Conservation (phyloP, 2,113 vertebrate species). For the Gasterosteus nipponicus region DNA sequence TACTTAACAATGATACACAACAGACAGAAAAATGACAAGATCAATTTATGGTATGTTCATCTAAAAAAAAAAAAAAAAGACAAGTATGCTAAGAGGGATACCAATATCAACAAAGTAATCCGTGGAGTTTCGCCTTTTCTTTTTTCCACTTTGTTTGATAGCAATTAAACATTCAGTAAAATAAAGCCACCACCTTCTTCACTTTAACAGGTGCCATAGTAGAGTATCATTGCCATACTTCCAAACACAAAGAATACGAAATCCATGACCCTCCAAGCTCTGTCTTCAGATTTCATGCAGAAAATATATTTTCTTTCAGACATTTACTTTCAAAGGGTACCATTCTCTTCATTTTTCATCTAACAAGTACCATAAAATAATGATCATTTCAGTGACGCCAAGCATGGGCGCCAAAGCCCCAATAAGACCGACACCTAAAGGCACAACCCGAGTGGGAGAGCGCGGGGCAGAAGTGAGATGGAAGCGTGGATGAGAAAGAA, state of each 20-base stretch:
- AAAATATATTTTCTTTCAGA: background rate
- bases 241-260: background rate
- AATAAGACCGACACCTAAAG: slow-evolving; percentile 58
- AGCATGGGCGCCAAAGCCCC: slow-evolving; percentile 33
- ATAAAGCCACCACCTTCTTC: background rate
- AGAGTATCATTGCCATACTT: background rate
- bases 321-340: background rate
- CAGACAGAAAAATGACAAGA: background rate
- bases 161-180: background rate
- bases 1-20: background rate
- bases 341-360: background rate
- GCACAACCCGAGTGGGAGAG: slow-evolving; percentile 47
- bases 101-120: background rate
- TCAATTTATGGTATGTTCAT: background rate
- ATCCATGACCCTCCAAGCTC: background rate
- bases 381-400: slow-evolving; percentile 17
- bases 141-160: background rate
- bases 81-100: background rate
- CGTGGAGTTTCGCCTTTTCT: background rate
- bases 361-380: slow-evolving; percentile 17
- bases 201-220: background rate
- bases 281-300: background rate
- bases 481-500: slow-evolving; percentile 33
- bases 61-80: background rate
- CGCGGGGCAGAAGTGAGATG: slow-evolving; percentile 8